Evolutionary conservation across 2,113 vertebrate species (phyloP).

Genomic region (Cyanoderma ruficeps): DNA sequence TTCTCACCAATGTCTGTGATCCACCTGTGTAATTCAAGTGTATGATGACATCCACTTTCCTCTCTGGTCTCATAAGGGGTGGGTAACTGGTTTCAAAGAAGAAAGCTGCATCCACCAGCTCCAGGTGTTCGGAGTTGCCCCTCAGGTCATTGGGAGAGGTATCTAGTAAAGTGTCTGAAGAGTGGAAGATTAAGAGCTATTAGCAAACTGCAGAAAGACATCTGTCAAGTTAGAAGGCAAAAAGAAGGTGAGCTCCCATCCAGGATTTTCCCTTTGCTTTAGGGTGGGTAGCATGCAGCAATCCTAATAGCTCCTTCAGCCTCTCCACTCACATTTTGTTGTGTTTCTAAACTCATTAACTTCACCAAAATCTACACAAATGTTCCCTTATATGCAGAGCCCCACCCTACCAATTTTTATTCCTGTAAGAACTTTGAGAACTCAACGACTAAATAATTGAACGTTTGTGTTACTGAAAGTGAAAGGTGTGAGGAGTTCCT

Average conservation of each 20-base stretch:
- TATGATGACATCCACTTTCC: constrained; percentile 78
- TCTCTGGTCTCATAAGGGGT: constrained; percentile 74
- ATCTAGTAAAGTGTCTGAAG: constrained; percentile 75
- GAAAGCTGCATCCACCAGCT: constrained; percentile 79
- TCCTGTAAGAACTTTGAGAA: not conserved
- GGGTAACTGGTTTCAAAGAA: constrained; percentile 81
- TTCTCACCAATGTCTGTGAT: constrained; percentile 75
- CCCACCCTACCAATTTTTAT: not conserved
- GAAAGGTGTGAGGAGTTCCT: not conserved
- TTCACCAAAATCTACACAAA: not conserved
- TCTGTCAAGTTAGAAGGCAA: not conserved
- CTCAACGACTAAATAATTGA: fast-evolving
- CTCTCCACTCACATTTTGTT: not conserved
- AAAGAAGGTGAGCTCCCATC: not conserved
- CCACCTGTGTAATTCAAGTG: constrained; percentile 79
- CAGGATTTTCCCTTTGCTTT: not conserved
- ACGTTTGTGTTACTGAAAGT: not conserved
- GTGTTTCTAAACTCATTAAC: not conserved
- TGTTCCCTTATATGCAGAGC: not conserved
- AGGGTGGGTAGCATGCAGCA: fast-evolving
- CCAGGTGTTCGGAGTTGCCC: constrained; percentile 63
- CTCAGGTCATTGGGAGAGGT: constrained; percentile 77
- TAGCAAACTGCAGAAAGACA: not conserved
- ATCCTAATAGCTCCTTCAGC: not conserved
- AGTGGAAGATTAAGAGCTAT: not conserved